Evolutionary conservation across 1,140 invertebrate species (phyloP).

Genomic region (Bombus turneri): DNA sequence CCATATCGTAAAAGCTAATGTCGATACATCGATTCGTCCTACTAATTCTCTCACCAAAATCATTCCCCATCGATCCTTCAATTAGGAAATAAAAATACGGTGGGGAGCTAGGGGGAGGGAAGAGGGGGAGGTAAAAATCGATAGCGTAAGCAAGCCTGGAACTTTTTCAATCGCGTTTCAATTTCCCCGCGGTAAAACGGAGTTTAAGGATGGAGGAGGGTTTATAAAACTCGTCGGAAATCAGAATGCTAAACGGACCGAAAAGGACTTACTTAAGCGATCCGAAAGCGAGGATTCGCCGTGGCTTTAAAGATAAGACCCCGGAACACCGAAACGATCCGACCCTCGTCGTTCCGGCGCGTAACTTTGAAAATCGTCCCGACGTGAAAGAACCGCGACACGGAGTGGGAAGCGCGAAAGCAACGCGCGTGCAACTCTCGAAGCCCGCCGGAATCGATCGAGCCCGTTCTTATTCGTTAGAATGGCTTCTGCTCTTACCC

Average conservation of each 20-base stretch:
- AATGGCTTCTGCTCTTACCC: constrained; percentile 25
- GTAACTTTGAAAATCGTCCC: neutral
- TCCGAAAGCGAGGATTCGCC: neutral
- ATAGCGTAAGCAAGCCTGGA: neutral
- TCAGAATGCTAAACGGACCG: constrained; percentile 55
- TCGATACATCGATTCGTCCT: neutral
- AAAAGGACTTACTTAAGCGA: constrained; percentile 25
- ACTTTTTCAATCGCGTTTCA: constrained; percentile 50
- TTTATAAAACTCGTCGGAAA: constrained; percentile 41
- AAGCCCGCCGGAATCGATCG: constrained; percentile 19
- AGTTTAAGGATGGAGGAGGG: neutral
- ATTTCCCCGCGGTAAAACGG: constrained; percentile 1
- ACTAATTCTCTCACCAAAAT: neutral
- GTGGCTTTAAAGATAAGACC: constrained; percentile 12
- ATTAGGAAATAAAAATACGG: neutral
- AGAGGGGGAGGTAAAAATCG: neutral
- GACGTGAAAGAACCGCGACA: neutral
- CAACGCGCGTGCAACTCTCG: neutral
- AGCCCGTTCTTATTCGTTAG: constrained; percentile 27
- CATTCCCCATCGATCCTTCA: neutral
- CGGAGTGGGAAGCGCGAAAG: neutral
- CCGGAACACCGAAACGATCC: neutral
- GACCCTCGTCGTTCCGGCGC: neutral
- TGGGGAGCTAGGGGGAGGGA: fast-evolving
- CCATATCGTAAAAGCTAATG: neutral